Percentiles rank a stretch among this genome's conserved stretches.
Evolutionary conservation across 2,888 invertebrate genomes (phyloP).

Genomic region (Ornithoptera priamus): DNA sequence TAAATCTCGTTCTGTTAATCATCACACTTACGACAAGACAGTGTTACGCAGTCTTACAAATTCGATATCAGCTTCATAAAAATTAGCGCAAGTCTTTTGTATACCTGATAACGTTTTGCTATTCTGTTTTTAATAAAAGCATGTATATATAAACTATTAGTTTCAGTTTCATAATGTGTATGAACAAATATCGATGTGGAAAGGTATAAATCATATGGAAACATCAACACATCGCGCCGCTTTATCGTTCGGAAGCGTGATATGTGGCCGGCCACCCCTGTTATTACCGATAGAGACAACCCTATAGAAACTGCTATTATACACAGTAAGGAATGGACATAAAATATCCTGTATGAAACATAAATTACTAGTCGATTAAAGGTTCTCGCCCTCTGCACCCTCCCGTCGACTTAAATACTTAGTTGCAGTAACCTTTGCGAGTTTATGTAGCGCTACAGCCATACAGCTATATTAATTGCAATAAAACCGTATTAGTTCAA

Average conservation of each 20-base stretch:
- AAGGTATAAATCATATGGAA: slow-evolving; percentile 25
- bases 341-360: slow-evolving; percentile 27
- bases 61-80: too few relatives aligned
- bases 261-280: slow-evolving; percentile 41
- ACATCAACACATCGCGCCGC: slow-evolving; percentile 36
- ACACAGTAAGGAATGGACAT: slow-evolving; percentile 19
- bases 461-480: too few relatives aligned
- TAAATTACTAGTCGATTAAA: slow-evolving; percentile 29
- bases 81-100: too few relatives aligned
- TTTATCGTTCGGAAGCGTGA: slow-evolving; percentile 55
- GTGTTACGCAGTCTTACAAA: too few relatives aligned
- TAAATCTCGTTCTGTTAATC: too few relatives aligned
- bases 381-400: slow-evolving; percentile 24
- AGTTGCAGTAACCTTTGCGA: slow-evolving; percentile 8
- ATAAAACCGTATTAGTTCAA: too few relatives aligned
- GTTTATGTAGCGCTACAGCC: background rate
- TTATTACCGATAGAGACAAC: slow-evolving; percentile 39
- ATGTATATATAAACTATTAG: too few relatives aligned
- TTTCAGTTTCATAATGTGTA: background rate
- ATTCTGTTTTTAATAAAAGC: too few relatives aligned
- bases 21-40: too few relatives aligned
- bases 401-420: slow-evolving; percentile 1
- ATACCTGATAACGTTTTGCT: background rate
- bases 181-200: slow-evolving; percentile 12
- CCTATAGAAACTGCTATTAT: slow-evolving; percentile 27